Conservation (phyloP, 1,140 invertebrate species). For the Macrotrachela quadricornifera region DNA sequence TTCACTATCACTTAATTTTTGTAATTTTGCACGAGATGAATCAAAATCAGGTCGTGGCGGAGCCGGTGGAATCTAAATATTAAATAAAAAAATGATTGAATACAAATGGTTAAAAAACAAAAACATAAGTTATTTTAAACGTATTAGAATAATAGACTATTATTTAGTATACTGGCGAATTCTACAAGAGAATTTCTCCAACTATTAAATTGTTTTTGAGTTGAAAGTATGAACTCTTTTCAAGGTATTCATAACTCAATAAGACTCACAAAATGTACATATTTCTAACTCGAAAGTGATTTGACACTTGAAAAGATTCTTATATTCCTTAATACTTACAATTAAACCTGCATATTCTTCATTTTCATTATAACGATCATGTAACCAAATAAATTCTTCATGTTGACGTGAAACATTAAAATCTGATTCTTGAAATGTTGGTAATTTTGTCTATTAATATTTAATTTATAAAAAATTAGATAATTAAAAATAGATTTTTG, state of each 20-base stretch:
- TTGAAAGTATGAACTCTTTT: too few species aligned
- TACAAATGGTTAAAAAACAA: too few species aligned
- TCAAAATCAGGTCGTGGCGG: slow-evolving; percentile 95
- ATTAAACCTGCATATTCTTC: slow-evolving; percentile 95
- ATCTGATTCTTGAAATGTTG: slow-evolving; percentile 73
- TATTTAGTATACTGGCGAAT: slow-evolving; percentile 1
- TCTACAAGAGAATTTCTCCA: background rate
- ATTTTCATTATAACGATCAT: slow-evolving; percentile 88
- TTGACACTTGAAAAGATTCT: too few species aligned
- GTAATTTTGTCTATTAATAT: slow-evolving; percentile 54
- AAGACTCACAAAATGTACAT: too few species aligned
- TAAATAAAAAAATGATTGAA: too few species aligned
- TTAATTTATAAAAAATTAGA: background rate
- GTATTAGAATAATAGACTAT: too few species aligned
- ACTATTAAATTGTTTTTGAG: background rate
- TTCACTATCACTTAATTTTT: slow-evolving; percentile 88
- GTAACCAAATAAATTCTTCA: slow-evolving; percentile 97
- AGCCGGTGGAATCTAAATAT: slow-evolving; percentile 88
- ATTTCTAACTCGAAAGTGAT: too few species aligned
- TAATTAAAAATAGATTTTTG: background rate
- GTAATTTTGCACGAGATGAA: slow-evolving; percentile 86
- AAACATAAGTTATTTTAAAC: too few species aligned
- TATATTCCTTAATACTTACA: too few species aligned
- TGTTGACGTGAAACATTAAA: slow-evolving; percentile 90
- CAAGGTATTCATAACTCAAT: too few species aligned